Evolutionary conservation across 2,113 vertebrate genomes (phyloP).

Genomic region (Amphiprion ocellaris): DNA sequence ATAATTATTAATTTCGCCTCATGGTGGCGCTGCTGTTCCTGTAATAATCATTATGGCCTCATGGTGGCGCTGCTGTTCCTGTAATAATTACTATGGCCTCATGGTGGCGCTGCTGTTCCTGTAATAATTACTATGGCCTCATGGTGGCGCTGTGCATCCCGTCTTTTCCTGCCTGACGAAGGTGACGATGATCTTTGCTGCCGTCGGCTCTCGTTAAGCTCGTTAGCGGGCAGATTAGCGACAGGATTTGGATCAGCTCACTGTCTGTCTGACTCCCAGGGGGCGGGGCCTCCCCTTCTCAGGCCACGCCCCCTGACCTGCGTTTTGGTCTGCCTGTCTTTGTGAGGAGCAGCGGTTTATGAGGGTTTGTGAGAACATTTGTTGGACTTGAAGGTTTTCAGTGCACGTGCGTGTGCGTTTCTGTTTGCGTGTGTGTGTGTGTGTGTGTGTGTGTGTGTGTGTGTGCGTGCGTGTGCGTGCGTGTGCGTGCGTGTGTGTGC

Average conservation of each 20-base stretch:
- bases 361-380: not conserved
- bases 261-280: constrained; percentile 23
- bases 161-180: not conserved
- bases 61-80: no score
- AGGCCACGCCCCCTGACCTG: constrained; percentile 46
- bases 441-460: not conserved
- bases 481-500: not conserved
- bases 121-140: no score
- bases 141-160: no score
- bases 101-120: no score
- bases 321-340: not conserved
- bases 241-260: constrained; percentile 21
- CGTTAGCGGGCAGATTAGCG: constrained; percentile 54
- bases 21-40: no score
- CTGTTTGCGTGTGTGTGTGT: not conserved
- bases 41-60: no score
- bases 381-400: not conserved
- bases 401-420: not conserved
- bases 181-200: constrained; percentile 10
- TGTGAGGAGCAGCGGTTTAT: not conserved
- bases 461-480: not conserved
- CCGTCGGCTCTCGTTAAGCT: constrained; percentile 44
- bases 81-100: no score
- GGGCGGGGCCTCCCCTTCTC: constrained; percentile 14
- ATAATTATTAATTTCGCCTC: no score